Evolutionary conservation across 2,888 invertebrate genomes (phyloP).

Genomic region (Marasmarcha lunaedactyla): DNA sequence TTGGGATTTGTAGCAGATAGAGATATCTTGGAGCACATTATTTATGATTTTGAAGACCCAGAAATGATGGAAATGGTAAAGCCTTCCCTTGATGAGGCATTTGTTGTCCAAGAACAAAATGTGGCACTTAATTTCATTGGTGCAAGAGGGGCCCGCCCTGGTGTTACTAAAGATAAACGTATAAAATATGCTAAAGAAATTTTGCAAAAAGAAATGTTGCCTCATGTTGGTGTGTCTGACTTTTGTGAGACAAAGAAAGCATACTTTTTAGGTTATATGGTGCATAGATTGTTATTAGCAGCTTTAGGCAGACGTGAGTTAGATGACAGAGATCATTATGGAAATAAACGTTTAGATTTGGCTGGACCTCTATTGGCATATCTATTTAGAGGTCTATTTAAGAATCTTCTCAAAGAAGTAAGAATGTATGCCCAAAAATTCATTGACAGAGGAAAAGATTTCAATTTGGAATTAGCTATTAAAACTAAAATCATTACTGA

Average conservation of each 20-base stretch:
- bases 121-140: constrained; percentile 99
- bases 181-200: constrained; percentile 99
- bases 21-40: constrained; percentile 99
- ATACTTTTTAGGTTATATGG: constrained; percentile 99
- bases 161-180: constrained; percentile 98
- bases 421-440: constrained; percentile 99
- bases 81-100: constrained; percentile 98
- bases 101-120: constrained; percentile 99
- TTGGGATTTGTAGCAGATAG: constrained; percentile 98
- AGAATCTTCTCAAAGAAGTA: constrained; percentile 96
- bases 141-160: constrained; percentile 95
- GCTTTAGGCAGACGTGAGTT: constrained; percentile 95
- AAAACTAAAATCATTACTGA: constrained; percentile 99
- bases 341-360: constrained; percentile 97
- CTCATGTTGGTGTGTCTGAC: constrained; percentile 99
- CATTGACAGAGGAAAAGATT: constrained; percentile 98
- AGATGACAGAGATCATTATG: constrained; percentile 99
- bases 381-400: constrained; percentile 95
- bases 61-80: constrained; percentile 99
- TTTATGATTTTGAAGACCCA: constrained; percentile 99
- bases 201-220: constrained; percentile 99
- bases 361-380: constrained; percentile 98
- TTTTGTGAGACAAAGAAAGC: constrained; percentile 99
- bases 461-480: constrained; percentile 95
- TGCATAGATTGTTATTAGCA: constrained; percentile 93